Evolutionary conservation across 30 jellyfish, hydroid and myxozoan genomes (phyloP).

Genomic region (Clytia hemisphaerica): DNA sequence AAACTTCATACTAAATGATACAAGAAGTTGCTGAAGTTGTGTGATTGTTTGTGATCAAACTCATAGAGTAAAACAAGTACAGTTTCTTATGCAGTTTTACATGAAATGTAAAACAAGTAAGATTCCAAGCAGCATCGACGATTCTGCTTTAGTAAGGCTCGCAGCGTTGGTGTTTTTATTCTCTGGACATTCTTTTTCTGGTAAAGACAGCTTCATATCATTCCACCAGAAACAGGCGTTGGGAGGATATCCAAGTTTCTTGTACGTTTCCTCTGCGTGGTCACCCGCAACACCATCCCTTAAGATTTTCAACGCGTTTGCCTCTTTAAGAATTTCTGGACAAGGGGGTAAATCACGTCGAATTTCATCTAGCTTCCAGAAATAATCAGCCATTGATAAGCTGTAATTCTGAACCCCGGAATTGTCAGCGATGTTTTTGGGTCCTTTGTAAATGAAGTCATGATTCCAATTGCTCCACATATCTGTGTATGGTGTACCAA

Average conservation of each 20-base stretch:
- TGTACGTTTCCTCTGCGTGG: slow-evolving; percentile 1
- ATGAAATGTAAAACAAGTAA: no score
- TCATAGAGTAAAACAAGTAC: no score
- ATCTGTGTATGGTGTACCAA: slow-evolving; percentile 5
- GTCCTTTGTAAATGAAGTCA: slow-evolving; percentile 3
- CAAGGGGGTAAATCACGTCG: background rate
- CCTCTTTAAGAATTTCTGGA: slow-evolving; percentile 6
- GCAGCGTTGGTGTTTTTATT: no score
- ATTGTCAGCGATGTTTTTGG: background rate
- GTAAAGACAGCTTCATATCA: no score
- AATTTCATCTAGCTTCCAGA: background rate
- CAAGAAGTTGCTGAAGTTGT: no score
- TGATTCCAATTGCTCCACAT: background rate
- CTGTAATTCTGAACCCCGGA: background rate
- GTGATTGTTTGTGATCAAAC: no score
- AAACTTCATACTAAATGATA: no score
- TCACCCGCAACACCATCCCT: background rate
- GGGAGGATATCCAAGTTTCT: background rate
- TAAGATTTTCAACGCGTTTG: slow-evolving; percentile 8
- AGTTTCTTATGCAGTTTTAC: no score
- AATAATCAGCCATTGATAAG: slow-evolving; percentile 7
- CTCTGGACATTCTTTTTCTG: no score
- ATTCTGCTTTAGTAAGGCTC: no score
- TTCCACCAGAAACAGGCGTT: slow-evolving; percentile 22
- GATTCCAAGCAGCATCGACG: no score